Evolutionary conservation across 1,140 invertebrate species (phyloP).

Genomic region (Mycetomoellerius zeteki): DNA sequence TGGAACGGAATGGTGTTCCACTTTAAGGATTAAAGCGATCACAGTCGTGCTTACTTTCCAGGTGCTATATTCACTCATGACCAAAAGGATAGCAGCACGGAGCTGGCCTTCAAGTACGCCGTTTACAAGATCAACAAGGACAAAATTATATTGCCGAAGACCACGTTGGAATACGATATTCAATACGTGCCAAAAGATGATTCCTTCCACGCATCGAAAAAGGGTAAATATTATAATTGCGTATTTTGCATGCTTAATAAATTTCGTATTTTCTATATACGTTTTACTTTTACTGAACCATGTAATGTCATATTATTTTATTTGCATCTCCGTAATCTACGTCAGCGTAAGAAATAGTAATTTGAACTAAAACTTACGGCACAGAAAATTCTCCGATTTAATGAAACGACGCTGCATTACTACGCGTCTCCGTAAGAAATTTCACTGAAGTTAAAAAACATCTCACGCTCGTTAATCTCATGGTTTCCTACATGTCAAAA

Average conservation of each 20-base stretch:
- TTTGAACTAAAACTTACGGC: conserved; percentile 20
- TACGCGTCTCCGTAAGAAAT: conserved; percentile 44
- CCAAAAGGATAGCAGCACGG: conserved; percentile 89
- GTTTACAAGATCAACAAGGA: conserved; percentile 90
- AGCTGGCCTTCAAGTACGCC: conserved; percentile 91
- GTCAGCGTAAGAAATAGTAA: conserved; percentile 2
- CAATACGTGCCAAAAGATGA: conserved; percentile 90
- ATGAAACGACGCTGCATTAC: conserved; percentile 41
- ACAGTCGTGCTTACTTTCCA: conserved; percentile 77
- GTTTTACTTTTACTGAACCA: not conserved
- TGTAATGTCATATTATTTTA: not conserved
- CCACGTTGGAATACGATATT: conserved; percentile 90
- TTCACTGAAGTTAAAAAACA: conserved; percentile 49
- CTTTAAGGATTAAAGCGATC: conserved; percentile 31
- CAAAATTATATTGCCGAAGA: conserved; percentile 89
- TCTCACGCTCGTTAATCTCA: conserved; percentile 55
- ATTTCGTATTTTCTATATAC: not conserved
- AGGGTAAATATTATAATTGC: conserved; percentile 85
- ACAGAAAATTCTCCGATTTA: conserved; percentile 34
- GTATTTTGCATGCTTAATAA: not conserved
- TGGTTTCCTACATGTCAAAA: conserved; percentile 40
- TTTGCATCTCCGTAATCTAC: conserved; percentile 16
- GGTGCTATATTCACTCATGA: conserved; percentile 90
- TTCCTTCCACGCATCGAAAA: conserved; percentile 90
- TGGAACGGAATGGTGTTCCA: conserved; percentile 50